phyloP scores from a whole-genome alignment of 1,140 invertebrate genomes.

The Daktulosphaira vitifoliae region DNA sequence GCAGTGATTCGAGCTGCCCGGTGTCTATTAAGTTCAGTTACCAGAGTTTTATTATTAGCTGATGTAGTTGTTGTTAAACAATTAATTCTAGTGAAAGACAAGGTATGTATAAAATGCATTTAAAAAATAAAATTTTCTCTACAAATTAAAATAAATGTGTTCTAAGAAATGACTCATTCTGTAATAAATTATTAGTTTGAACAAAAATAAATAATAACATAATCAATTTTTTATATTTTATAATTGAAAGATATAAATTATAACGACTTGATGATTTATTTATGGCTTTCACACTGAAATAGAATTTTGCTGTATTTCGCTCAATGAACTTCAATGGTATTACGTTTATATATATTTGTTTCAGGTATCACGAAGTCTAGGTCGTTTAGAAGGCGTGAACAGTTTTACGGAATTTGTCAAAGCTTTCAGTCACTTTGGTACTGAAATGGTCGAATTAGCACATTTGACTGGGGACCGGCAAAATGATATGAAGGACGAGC shows the following conservation, averaged over 20 bases:
- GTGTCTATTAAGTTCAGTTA: conserved; percentile 88
- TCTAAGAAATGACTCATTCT: too few species aligned
- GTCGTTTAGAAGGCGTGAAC: conserved; percentile 82
- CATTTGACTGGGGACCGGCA: conserved; percentile 76
- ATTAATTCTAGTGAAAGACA: conserved; percentile 89
- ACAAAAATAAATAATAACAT: too few species aligned
- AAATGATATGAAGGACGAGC: conserved; percentile 89
- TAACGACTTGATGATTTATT: too few species aligned
- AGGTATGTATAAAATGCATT: conserved; percentile 51
- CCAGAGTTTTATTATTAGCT: conserved; percentile 91
- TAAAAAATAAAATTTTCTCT: not conserved
- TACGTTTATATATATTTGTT: too few species aligned
- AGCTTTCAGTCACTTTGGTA: conserved; percentile 95
- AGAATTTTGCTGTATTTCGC: too few species aligned
- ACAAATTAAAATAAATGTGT: not conserved
- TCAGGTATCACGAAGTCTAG: conserved; percentile 68
- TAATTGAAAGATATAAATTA: too few species aligned
- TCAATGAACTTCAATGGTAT: too few species aligned
- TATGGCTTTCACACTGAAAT: too few species aligned
- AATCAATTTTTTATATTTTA: too few species aligned
- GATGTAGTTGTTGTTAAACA: conserved; percentile 98
- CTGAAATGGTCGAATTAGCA: conserved; percentile 96
- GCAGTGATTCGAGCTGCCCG: conserved; percentile 83
- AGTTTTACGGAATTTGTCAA: conserved; percentile 99
- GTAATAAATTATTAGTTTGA: too few species aligned